phyloP scores from a whole-genome alignment of 2,797 vertebrate species.

The Lepus townsendii region DNA sequence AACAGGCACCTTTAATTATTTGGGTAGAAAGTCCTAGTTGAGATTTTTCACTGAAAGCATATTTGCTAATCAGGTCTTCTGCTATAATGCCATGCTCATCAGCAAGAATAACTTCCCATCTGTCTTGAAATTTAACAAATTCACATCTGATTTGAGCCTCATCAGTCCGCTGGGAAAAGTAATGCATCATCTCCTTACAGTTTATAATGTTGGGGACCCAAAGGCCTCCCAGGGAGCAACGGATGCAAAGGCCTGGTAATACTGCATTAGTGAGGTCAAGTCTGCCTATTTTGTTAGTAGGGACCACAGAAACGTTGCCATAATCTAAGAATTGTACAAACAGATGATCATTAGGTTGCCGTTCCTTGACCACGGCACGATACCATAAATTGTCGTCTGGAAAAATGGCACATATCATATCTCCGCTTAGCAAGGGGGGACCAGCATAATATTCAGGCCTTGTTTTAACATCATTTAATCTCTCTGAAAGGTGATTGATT shows the following conservation, averaged over 20 bases:
- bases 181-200: conserved; percentile 84
- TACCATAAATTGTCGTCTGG: conserved; percentile 94
- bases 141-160: conserved; percentile 90
- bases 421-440: conserved; percentile 88
- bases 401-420: conserved; percentile 94
- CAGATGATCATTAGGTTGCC: conserved; percentile 73
- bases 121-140: conserved; percentile 90
- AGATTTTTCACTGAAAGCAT: conserved; percentile 56
- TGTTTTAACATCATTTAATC: conserved; percentile 89
- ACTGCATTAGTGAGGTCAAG: conserved; percentile 87
- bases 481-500: conserved; percentile 90
- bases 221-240: conserved; percentile 90
- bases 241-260: conserved; percentile 90
- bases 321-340: conserved; percentile 95
- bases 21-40: conserved; percentile 44
- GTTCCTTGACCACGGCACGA: conserved; percentile 92
- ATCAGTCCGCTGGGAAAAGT: conserved; percentile 89
- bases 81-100: conserved; percentile 87
- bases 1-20: not conserved
- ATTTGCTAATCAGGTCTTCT: conserved; percentile 81
- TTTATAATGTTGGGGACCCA: conserved; percentile 52
- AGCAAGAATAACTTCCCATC: conserved; percentile 94
- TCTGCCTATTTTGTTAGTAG: conserved; percentile 85
- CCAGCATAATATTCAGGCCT: conserved; percentile 69
- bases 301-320: conserved; percentile 92